Evolutionary conservation across 37 sponge, comb jelly and placozoan species (phyloP), one percentile per base, ranked within the genome.

Genomic region (Beroe forskalii): DNA sequence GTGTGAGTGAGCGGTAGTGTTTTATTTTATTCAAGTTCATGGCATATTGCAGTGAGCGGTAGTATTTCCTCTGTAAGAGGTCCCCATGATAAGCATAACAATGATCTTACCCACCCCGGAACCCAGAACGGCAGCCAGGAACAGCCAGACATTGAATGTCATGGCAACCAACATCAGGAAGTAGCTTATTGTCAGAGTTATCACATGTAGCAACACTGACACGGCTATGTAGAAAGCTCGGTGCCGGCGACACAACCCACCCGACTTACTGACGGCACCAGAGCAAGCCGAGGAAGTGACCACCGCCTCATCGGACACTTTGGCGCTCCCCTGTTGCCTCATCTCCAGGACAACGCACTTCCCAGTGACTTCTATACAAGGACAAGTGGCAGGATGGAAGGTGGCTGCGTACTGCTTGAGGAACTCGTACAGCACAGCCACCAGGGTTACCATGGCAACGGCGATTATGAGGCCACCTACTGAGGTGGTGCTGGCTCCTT

Each of bases 121-220:
- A 1, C 97, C 97, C 38, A 97, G 90, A 35, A 91, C 67, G 31
- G 95, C 94, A 23, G 94, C 91, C 22, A 97, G 89, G 92, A 94
- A 94, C 32, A 97, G 89, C 97, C 97, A 97, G 2, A 93, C 94
- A 76, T 97, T 97, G 92, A 91, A 95, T 27, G 95, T 95, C 97
- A 97, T 97, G 40, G 90, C 93, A 0, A 94, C 69, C 86, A 97
- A 62, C 97, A 97, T 97, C 39, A 97, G 93, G 22, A 97, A 32
- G 91, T 95, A 97, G 67, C 92, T 95, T 62, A 93, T 37, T 6
- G 91, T 93, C 0, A 95, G 92, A 67, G 94, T 92, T 0, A 97
- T 44, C 38, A 93, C 67, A 36, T 94, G 95, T 28, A 97, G 92
- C 0, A 76, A n/a, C 38, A 44, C 30, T 23, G 55, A 44, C 0